phyloP scores from a whole-genome alignment of 2,113 vertebrate species.

The Odocoileus hemionus region DNA sequence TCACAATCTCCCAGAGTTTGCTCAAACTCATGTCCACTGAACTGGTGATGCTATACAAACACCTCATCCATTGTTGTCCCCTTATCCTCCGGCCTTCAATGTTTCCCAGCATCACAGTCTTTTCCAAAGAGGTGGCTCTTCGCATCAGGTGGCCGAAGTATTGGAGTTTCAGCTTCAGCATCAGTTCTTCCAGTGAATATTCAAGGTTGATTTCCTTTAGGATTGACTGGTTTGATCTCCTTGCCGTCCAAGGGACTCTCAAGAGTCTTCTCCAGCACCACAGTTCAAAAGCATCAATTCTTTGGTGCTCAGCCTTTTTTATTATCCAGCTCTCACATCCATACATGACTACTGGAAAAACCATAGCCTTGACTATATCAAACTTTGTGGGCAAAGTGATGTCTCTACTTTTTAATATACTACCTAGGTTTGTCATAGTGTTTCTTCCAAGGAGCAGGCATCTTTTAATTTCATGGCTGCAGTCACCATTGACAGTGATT shows the following conservation, averaged over 20 bases:
- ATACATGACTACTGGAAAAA: background rate
- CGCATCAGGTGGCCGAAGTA: background rate
- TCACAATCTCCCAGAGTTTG: background rate
- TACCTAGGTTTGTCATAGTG: background rate
- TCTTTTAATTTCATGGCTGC: background rate
- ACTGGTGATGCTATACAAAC: background rate
- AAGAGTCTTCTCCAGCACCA: background rate
- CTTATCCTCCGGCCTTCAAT: background rate
- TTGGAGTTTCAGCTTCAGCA: background rate
- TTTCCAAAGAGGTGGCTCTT: background rate
- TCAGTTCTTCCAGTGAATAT: background rate
- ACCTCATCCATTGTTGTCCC: background rate
- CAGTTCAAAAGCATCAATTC: background rate
- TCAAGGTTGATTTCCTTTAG: background rate
- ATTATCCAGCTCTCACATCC: background rate
- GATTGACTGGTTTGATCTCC: background rate
- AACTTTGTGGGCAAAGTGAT: background rate
- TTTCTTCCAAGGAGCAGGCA: background rate
- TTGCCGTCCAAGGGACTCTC: background rate
- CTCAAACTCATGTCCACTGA: background rate
- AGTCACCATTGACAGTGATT: background rate
- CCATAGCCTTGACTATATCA: background rate
- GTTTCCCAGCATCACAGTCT: background rate
- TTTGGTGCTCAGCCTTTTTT: background rate
- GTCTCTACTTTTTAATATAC: background rate